Conservation (phyloP, 2,113 vertebrate species). For the Axis porcinus region DNA sequence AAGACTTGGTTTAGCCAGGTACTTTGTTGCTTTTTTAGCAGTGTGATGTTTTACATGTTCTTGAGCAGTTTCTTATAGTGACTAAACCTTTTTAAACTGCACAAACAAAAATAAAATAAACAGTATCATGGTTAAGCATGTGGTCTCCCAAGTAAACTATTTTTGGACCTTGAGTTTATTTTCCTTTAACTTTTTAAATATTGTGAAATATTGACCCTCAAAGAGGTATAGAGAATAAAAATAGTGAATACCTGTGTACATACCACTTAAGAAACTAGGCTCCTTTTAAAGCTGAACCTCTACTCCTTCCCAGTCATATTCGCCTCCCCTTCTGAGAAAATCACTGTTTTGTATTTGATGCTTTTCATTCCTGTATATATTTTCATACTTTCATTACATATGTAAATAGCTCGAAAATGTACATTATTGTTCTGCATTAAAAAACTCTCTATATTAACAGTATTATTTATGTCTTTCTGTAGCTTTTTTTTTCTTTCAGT, state of each 20-base stretch:
- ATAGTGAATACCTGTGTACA: not conserved
- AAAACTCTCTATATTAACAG: not conserved
- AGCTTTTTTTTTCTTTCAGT: not conserved
- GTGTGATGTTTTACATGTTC: not conserved
- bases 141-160: not conserved
- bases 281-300: not conserved
- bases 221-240: not conserved
- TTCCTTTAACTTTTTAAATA: not conserved
- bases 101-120: not conserved
- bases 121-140: not conserved
- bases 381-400: not conserved
- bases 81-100: not conserved
- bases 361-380: not conserved
- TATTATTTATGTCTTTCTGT: not conserved
- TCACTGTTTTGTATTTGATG: not conserved
- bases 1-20: not conserved
- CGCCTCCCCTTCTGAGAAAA: not conserved
- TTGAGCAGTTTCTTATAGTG: not conserved
- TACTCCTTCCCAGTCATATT: not conserved
- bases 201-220: not conserved
- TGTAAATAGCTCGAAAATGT: not conserved
- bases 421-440: not conserved
- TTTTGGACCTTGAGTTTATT: not conserved
- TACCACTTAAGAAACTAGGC: not conserved
- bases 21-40: not conserved